Conservation (phyloP, 1,140 invertebrate species). For the Calliphora vicina region DNA sequence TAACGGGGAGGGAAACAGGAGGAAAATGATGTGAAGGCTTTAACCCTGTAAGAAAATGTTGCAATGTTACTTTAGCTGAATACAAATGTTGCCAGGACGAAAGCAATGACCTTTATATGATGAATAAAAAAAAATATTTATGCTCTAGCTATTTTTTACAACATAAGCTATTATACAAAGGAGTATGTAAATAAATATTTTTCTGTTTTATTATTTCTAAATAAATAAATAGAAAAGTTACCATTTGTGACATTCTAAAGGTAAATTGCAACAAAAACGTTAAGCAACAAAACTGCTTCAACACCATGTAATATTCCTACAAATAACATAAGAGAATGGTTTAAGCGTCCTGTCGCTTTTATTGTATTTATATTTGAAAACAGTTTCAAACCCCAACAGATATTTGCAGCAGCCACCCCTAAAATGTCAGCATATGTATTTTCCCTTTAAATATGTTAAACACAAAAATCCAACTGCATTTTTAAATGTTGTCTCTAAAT, state of each 20-base stretch:
- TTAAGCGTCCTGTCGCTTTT: too few species aligned
- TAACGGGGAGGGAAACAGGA: too few species aligned
- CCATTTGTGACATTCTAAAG: too few species aligned
- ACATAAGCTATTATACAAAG: background rate
- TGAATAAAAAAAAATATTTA: background rate
- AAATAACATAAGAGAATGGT: too few species aligned
- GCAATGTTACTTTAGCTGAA: background rate
- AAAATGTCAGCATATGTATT: slow-evolving; percentile 1
- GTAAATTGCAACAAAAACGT: background rate
- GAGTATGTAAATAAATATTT: too few species aligned
- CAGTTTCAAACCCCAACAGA: background rate
- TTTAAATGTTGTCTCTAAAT: background rate
- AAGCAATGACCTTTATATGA: slow-evolving; percentile 5
- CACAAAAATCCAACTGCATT: background rate
- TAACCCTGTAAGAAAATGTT: background rate
- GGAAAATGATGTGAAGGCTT: background rate
- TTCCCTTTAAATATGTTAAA: background rate
- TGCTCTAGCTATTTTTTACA: background rate
- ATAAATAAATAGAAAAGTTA: background rate
- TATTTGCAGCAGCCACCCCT: background rate
- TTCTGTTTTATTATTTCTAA: background rate
- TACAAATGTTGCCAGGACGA: slow-evolving; percentile 1
- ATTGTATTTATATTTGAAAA: background rate
- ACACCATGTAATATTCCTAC: background rate
- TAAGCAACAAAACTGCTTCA: background rate